phyloP scores from a whole-genome alignment of 2,113 vertebrate species.

The Brienomyrus brachyistius region DNA sequence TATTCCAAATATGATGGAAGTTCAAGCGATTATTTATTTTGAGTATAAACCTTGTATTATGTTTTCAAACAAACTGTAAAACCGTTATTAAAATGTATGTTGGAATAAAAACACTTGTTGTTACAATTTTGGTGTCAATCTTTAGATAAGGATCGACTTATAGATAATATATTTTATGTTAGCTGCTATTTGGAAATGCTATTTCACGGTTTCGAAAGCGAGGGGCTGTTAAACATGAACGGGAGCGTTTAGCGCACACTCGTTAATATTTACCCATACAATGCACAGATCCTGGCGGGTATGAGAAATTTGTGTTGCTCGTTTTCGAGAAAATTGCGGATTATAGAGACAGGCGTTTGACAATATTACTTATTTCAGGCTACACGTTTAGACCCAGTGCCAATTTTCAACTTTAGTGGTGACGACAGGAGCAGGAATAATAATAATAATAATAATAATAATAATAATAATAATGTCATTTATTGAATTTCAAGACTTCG shows the following conservation, averaged over 20 bases:
- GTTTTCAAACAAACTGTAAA: constrained; percentile 73
- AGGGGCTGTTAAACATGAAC: not conserved
- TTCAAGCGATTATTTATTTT: constrained; percentile 97
- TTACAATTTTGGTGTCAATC: constrained; percentile 68
- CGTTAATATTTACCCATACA: constrained; percentile 4
- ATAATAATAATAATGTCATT: not conserved
- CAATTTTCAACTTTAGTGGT: not conserved
- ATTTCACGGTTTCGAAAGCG: not conserved
- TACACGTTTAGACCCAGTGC: not conserved
- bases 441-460: not conserved
- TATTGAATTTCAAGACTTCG: not conserved
- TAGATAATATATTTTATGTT: constrained; percentile 47
- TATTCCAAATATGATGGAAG: constrained; percentile 89
- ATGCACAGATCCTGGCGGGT: not conserved
- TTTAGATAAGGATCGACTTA: constrained; percentile 59
- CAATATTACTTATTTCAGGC: not conserved
- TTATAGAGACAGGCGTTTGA: not conserved
- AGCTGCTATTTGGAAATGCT: not conserved
- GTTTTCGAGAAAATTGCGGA: not conserved
- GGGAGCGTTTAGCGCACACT: not conserved
- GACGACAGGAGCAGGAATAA: not conserved
- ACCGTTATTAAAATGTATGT: constrained; percentile 60
- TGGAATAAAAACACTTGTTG: constrained; percentile 70
- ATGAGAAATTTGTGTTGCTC: constrained; percentile 8
- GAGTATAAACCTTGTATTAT: constrained; percentile 92